Base-by-base conservation (phyloP, 2,797 vertebrate species). In the Sebastes iracundus region DNA sequence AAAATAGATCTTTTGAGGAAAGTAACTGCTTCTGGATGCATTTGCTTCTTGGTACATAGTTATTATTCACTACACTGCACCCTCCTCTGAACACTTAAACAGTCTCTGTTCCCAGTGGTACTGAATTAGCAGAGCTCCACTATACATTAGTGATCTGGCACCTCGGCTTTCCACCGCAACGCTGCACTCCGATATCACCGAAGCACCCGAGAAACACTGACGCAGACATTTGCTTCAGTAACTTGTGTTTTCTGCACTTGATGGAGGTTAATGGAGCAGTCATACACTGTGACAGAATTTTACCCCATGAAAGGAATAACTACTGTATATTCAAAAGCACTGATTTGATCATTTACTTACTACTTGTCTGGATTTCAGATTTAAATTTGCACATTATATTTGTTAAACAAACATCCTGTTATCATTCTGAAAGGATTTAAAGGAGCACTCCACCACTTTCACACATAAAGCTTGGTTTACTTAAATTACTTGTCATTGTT, bases 1-100 rank as follows among this genome's bases (percentile, higher is more conserved):
- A 46, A 64, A 83, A 79, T 61, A 65, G 12, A 62, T 49, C n/a
- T 72, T 52, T 11, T 25, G 63, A 75, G 56, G 35, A 79, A 60
- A 46, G 22, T 52, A 14, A 65, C 16, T 49, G 55, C 63, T 22
- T 63, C 52, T 55, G 25, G 60, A 55, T 53, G 16, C 16, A 20
- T 49, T 49, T 42, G 7, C 23, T 33, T 60, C 71, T 35, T 52
- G 38, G 18, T 22, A 14, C n/a, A 22, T 18, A 2, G 30, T 38
- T 56, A 32, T 74, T 62, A 42, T 32, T 74, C 64, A 56, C 56
- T 18, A 10, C 8, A 35, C 55, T 3, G 27, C 66, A 23, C 60
- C 38, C 38, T 65, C 52, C 28, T 69, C 32, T 53, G 35, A 71
- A 71, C 69, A 59, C 27, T 73, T 42, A 8, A 80, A 30, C 38